Conservation (phyloP, 2,888 invertebrate species). For the Apotomis betuletana region DNA sequence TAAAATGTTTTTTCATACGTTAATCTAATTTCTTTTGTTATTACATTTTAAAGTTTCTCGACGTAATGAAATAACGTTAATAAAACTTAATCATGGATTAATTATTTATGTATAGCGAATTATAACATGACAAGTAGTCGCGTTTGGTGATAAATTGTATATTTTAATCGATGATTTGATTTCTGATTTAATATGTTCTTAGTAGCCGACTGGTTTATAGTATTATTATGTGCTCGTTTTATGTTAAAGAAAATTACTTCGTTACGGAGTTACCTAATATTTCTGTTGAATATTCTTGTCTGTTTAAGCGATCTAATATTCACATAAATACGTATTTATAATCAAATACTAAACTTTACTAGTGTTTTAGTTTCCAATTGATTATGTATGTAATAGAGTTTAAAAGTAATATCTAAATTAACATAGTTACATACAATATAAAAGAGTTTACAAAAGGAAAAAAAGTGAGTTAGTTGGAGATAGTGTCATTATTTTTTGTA, state of each 20-base stretch:
- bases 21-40: constrained; percentile 8
- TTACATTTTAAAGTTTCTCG: constrained; percentile 1
- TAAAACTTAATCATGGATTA: constrained; percentile 2
- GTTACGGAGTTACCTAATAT: background rate
- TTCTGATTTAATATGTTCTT: constrained; percentile 40
- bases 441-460: too few species aligned
- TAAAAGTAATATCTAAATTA: too few species aligned
- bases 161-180: constrained; percentile 52
- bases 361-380: too few species aligned
- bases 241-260: constrained; percentile 5
- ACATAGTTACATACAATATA: too few species aligned
- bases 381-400: too few species aligned
- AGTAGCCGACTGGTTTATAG: constrained; percentile 9
- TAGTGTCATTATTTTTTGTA: too few species aligned
- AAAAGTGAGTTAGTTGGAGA: too few species aligned
- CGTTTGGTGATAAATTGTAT: constrained; percentile 48
- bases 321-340: too few species aligned
- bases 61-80: constrained; percentile 8
- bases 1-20: too few species aligned
- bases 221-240: constrained; percentile 6
- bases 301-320: background rate
- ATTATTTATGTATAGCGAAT: constrained; percentile 42
- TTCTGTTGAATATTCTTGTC: background rate
- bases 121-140: constrained; percentile 44
- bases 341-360: too few species aligned